Percentiles rank a stretch among this genome's conserved stretches.
Conservation (phyloP, 2,888 invertebrate species). For the Caenorhabditis drosophilae region DNA sequence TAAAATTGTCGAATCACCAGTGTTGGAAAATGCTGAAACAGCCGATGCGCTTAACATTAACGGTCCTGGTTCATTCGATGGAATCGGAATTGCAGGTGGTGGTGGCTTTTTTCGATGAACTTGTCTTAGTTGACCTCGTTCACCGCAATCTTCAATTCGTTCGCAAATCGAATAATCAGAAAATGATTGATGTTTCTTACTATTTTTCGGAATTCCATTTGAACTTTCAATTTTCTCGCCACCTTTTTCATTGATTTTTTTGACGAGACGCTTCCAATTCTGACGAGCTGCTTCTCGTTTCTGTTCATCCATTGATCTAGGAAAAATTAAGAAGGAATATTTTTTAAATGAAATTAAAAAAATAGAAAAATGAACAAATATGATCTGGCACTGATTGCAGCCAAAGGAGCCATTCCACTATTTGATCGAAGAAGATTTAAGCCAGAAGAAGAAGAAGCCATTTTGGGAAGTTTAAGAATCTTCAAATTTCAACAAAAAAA, state of each 20-base stretch:
- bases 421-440: constrained; percentile 10
- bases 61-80: constrained; percentile 23
- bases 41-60: constrained; percentile 45
- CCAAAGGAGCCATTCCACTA: constrained; percentile 31
- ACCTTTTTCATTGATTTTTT: constrained; percentile 16
- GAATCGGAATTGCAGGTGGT: constrained; percentile 14
- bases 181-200: too few relatives aligned
- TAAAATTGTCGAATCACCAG: constrained; percentile 32
- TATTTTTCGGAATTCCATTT: not conserved
- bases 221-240: not conserved
- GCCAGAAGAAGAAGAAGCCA: constrained; percentile 26
- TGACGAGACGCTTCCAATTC: constrained; percentile 60
- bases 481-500: too few relatives aligned
- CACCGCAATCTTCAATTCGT: constrained; percentile 10
- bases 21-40: constrained; percentile 38
- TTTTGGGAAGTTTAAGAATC: constrained; percentile 19
- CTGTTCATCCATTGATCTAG: constrained; percentile 30
- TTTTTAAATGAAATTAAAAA: not conserved
- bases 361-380: constrained; percentile 16
- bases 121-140: constrained; percentile 27
- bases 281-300: constrained; percentile 28
- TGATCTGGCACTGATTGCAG: constrained; percentile 33
- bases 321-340: constrained; percentile 1
- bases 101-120: constrained; percentile 8
- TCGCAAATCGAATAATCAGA: too few relatives aligned